phyloP scores from a whole-genome alignment of 1,140 invertebrate genomes.

The Aphelenchoides avenae region DNA sequence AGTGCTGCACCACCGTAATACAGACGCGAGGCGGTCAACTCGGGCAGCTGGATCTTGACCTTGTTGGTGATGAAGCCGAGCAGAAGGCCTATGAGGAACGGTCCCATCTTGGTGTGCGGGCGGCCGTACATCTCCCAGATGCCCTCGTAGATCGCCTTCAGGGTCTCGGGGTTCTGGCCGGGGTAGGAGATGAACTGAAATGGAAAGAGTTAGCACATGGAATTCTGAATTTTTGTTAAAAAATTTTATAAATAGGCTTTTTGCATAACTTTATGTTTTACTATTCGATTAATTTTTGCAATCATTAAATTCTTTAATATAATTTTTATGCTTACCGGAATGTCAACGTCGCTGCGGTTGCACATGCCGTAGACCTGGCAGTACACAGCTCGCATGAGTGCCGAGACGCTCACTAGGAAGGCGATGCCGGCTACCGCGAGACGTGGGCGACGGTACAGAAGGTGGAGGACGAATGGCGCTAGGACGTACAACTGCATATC shows the following conservation, averaged over 20 bases:
- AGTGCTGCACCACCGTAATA: slow-evolving; percentile 20
- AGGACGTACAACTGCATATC: slow-evolving; percentile 56
- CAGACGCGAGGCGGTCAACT: slow-evolving; percentile 13
- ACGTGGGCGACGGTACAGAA: slow-evolving; percentile 29
- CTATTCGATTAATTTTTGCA: too few species aligned
- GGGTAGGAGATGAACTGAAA: slow-evolving; percentile 55
- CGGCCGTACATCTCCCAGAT: slow-evolving; percentile 56
- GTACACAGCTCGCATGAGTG: slow-evolving; percentile 43
- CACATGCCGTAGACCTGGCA: slow-evolving; percentile 51
- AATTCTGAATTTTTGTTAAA: too few species aligned
- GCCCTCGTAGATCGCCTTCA: slow-evolving; percentile 41
- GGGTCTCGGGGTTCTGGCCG: slow-evolving; percentile 12
- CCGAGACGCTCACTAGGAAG: slow-evolving; percentile 29
- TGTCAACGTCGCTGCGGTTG: slow-evolving; percentile 56
- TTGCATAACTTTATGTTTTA: too few species aligned
- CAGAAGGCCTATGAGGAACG: slow-evolving; percentile 53
- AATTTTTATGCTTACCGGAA: slow-evolving; percentile 37
- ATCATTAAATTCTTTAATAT: too few species aligned
- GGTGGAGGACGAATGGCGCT: slow-evolving; percentile 48
- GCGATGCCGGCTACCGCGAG: slow-evolving; percentile 28
- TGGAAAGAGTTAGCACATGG: too few species aligned
- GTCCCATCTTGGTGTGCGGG: slow-evolving; percentile 53
- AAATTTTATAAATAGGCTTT: too few species aligned
- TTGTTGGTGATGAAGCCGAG: too few species aligned
- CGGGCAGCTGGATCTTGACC: too few species aligned